Conservation (phyloP, 30 jellyfish, hydroid and myxozoan genomes). For the Chironex yamaguchii region DNA sequence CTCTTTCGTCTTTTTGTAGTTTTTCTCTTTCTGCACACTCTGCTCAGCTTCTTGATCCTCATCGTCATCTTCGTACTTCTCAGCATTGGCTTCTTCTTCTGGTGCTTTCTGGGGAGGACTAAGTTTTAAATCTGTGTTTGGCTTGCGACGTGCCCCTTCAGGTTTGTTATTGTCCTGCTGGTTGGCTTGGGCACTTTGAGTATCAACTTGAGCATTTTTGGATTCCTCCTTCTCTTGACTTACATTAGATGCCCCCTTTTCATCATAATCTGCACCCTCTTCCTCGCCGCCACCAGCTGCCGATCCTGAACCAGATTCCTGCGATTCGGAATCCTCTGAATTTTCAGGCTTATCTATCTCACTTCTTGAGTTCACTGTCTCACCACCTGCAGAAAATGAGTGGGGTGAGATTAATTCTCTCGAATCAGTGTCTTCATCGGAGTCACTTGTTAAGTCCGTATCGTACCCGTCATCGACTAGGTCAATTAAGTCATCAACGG, state of each 20-base stretch:
- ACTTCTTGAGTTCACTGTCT: background rate
- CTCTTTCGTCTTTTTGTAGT: background rate
- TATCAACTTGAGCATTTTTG: background rate
- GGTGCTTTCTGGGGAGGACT: background rate
- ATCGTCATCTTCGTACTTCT: conserved; percentile 70
- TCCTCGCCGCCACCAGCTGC: conserved; percentile 32
- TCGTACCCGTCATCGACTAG: background rate
- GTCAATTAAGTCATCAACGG: background rate
- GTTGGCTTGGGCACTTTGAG: background rate
- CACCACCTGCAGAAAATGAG: background rate
- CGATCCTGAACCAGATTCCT: background rate
- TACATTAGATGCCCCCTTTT: conserved; percentile 8
- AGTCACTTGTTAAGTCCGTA: background rate
- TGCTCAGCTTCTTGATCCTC: conserved; percentile 38
- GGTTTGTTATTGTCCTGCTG: conserved; percentile 11
- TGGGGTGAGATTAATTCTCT: background rate
- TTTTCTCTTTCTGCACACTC: conserved; percentile 36
- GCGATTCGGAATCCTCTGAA: background rate
- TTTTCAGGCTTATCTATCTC: background rate
- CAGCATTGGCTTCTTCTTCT: conserved; percentile 60
- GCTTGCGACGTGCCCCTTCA: conserved; percentile 34
- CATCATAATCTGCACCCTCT: conserved; percentile 17
- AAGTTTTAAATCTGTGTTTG: too few relatives aligned
- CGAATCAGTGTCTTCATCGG: background rate
- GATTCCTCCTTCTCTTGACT: conserved; percentile 1